phyloP scores from a whole-genome alignment of 2,797 vertebrate genomes.

The Sebastes baramenuke region DNA sequence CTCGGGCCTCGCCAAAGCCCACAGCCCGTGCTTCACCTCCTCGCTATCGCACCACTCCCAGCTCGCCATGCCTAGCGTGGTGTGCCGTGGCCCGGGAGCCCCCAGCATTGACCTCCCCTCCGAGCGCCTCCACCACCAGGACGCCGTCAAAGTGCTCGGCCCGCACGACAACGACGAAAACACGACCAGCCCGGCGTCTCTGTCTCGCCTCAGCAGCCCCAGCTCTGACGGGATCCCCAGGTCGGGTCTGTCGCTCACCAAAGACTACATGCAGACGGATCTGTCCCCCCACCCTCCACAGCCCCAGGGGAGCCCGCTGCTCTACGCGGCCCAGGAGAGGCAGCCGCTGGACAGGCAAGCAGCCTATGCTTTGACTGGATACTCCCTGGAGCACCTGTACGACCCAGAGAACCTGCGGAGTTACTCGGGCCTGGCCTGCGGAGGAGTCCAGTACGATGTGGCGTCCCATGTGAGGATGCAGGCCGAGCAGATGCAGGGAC shows the following conservation, averaged over 20 bases:
- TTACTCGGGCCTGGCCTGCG: conserved; percentile 90
- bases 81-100: conserved; percentile 84
- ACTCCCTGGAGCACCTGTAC: conserved; percentile 94
- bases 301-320: conserved; percentile 86
- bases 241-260: conserved; percentile 77
- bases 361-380: conserved; percentile 91
- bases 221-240: conserved; percentile 90
- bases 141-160: conserved; percentile 85
- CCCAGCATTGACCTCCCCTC: conserved; percentile 80
- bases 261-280: conserved; percentile 92
- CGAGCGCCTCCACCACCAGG: conserved; percentile 88
- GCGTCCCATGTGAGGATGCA: conserved; percentile 94
- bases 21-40: conserved; percentile 85
- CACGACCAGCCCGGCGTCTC: conserved; percentile 83
- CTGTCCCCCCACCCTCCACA: conserved; percentile 88
- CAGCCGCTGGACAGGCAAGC: conserved; percentile 93
- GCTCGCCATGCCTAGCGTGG: conserved; percentile 84
- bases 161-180: conserved; percentile 88
- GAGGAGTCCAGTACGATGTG: conserved; percentile 91
- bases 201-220: conserved; percentile 93
- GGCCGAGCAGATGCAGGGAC: conserved; percentile 92
- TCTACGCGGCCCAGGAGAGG: conserved; percentile 88
- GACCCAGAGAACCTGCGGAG: conserved; percentile 90
- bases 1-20: conserved; percentile 87
- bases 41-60: conserved; percentile 87